A percentile compares a stretch with the other conserved stretches of the same genome.
phyloP scores from a whole-genome alignment of 2,113 vertebrate species.

The Oreochromis tanganicae region DNA sequence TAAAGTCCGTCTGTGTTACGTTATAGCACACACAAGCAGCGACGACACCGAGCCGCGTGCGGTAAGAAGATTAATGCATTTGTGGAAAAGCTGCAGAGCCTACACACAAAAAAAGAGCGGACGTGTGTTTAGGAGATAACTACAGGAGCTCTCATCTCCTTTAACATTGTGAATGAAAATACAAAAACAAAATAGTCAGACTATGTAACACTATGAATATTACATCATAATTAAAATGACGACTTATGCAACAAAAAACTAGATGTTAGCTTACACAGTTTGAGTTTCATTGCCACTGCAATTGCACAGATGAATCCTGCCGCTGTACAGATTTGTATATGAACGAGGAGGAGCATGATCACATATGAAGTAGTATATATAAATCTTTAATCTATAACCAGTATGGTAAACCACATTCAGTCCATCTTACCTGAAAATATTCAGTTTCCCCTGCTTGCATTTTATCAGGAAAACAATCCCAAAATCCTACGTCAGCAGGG shows the following conservation, averaged over 20 bases:
- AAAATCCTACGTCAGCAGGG: not conserved
- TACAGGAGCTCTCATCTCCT: slow-evolving; percentile 23
- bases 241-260: not conserved
- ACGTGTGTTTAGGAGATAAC: slow-evolving; percentile 50
- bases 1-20: slow-evolving; percentile 42
- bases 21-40: slow-evolving; percentile 42
- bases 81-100: slow-evolving; percentile 72
- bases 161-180: not conserved
- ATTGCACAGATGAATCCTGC: not conserved
- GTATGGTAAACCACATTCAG: not conserved
- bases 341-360: not conserved
- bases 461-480: not conserved
- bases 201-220: slow-evolving; percentile 5
- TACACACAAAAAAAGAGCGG: slow-evolving; percentile 54
- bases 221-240: slow-evolving; percentile 14
- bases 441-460: not conserved
- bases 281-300: not conserved
- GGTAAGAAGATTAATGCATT: slow-evolving; percentile 79
- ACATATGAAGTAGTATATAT: not conserved
- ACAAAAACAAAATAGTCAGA: not conserved
- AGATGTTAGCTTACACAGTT: not conserved
- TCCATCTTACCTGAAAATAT: not conserved
- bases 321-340: not conserved
- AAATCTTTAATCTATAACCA: not conserved
- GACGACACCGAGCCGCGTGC: slow-evolving; percentile 56